Evolutionary conservation across 2,113 vertebrate species (phyloP), one percentile per base, ranked within the genome.

Genomic region (Thalassarche chlororhynchos): DNA sequence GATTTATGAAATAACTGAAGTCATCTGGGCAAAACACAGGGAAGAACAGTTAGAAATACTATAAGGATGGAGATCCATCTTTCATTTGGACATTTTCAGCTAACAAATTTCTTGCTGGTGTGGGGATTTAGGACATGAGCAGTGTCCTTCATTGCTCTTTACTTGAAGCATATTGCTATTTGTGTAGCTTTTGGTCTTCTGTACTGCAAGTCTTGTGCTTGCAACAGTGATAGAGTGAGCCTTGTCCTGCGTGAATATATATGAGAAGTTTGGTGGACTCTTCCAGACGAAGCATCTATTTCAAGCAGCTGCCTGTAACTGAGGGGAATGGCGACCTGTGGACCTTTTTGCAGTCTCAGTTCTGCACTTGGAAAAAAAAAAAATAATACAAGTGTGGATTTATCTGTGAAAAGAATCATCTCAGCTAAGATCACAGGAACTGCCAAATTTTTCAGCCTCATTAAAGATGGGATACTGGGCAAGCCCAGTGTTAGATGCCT

Each of bases 1-100:
- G 97, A 97, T 95, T 97, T 97, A 95, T 95, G 85, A 86, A 96
- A 92, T 57, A 84, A 90, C 83, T 92, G 90, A 95, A 89, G 76
- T 84, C 84, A 76, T 95, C 88, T 64, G 88, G 58, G 79, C 60
- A 93, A 96, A 92, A 94, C 51, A 90, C 92, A 84, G 38, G 0
- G 0, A 88, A 44, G 72, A 96, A 40, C 38, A 71, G 91, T 85
- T 86, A 96, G 76, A 94, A 91, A 80, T 88, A 85, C 72, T 75
- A 80, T 81, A 66, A 89, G 89, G 64, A 78, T 71, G 38, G 77
- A 87, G 64, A 89, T 78, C 47, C 80, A 96, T 97, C 93, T 96
- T 92, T 97, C 95, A 96, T 89, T 34, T 54, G 32, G 95, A 92
- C 91, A 58, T 78, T 89, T 95, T 66, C 76, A 91, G 76, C 86